Percentiles rank a stretch among this genome's conserved stretches.
Conservation (phyloP, 2,797 vertebrate species). For the Sebastes minor region DNA sequence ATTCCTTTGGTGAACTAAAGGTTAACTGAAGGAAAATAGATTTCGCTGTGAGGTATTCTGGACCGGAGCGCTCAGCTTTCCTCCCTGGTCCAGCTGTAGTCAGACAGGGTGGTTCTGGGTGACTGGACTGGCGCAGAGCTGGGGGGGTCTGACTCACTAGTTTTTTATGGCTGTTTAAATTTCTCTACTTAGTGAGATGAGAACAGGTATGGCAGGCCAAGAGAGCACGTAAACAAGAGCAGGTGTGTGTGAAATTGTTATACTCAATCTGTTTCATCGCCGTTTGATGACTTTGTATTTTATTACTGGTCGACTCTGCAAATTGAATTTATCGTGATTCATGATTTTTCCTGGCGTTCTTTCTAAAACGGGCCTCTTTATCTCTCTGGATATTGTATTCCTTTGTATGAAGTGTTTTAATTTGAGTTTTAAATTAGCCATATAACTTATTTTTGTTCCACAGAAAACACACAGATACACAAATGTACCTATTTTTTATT, state of each 20-base stretch:
- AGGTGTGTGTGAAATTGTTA: conserved; percentile 9
- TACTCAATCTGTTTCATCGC: neutral
- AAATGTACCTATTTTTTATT: conserved; percentile 4
- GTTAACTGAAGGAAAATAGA: conserved; percentile 56
- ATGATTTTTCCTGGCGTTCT: neutral
- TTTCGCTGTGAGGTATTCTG: conserved; percentile 55
- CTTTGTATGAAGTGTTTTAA: neutral
- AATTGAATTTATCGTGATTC: conserved; percentile 13
- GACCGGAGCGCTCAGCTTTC: conserved; percentile 13
- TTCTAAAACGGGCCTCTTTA: neutral
- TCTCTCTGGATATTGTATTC: conserved; percentile 15
- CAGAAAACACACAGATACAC: neutral
- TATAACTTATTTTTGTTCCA: neutral
- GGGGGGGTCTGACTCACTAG: conserved; percentile 63
- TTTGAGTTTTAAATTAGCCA: conserved; percentile 9
- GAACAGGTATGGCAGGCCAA: conserved; percentile 2
- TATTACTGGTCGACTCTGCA: neutral
- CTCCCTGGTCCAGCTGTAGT: conserved; percentile 42
- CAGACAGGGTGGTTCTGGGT: conserved; percentile 54
- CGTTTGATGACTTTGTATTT: neutral
- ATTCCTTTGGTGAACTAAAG: conserved; percentile 46
- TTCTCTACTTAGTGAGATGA: conserved; percentile 34
- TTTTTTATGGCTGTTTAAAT: conserved; percentile 58
- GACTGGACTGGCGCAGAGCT: conserved; percentile 39
- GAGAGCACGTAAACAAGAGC: conserved; percentile 1